Base-by-base conservation (phyloP, 2,113 vertebrate genomes). In the Myotis yumanensis region DNA sequence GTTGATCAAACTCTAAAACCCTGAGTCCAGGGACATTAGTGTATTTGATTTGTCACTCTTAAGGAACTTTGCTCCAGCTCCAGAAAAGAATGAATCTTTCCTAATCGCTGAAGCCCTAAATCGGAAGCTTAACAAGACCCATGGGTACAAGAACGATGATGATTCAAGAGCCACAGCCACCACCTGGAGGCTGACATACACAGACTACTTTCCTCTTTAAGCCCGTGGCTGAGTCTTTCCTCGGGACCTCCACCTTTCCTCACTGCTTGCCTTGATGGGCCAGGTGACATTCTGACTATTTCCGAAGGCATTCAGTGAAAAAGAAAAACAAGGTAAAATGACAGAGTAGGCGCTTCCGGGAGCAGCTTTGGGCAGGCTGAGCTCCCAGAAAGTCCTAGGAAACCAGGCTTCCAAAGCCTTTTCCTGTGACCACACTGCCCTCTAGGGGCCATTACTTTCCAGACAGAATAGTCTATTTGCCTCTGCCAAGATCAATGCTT, bases 391-490 rank as follows among this genome's bases (percentile, higher is more conserved):
- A 87, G 77, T 46, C 54, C 64, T 28, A 52, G 43, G 14, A 68
- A 86, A 48, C 11, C 7, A 71, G 35, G 9, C 32, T 69, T 40
- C 48, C 40, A 2, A 16, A 86, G 20, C 43, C 23, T 52, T 96
- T 97, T 89, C 73, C 84, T 94, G 87, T 87, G 69, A 79, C 94
- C 87, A 95, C 37, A 96, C 11, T 94, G 93, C 95, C 97, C 97
- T 96, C 97, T 97, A 95, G 89, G 59, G 97, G 91, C 54, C 57
- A 37, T 0, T 48, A 48, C 4, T 25, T 84, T 64, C 40, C 68
- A 62, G 20, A 3, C 37, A 66, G 9, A 28, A 72, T 2, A 46
- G 11, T 5, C 51, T 32, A 3, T 0, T 30, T 20, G 66, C 51
- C 17, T 52, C 28, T 48, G 20, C 28, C 82, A 6, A 10, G 18